These are phyloP conservation scores for Pyrocoelia pectoralis DNA, from an alignment of 2,888 invertebrate genomes.

Conservation along the genomic window DNA sequence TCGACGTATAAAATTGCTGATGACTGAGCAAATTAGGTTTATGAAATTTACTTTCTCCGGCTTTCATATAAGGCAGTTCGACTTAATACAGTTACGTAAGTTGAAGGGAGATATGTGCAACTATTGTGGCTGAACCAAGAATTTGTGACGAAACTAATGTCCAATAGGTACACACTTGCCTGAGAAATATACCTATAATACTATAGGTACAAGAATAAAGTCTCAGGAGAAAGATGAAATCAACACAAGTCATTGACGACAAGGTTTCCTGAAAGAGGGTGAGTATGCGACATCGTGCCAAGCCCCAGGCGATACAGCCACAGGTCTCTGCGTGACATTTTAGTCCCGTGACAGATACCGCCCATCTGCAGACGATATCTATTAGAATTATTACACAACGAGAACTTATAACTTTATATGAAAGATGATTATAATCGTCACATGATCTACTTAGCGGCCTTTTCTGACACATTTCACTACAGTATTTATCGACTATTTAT, in stretches of 20 bases:
- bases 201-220: too few relatives aligned
- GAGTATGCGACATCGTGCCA: conserved; percentile 46
- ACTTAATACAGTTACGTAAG: too few relatives aligned
- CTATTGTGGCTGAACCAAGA: too few relatives aligned
- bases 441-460: conserved; percentile 19
- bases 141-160: too few relatives aligned
- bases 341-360: conserved; percentile 42
- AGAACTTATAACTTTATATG: conserved; percentile 32
- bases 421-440: conserved; percentile 28
- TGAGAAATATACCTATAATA: too few relatives aligned
- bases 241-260: conserved; percentile 23
- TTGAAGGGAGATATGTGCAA: too few relatives aligned
- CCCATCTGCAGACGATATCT: conserved; percentile 40
- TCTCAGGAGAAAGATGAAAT: conserved; percentile 24
- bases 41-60: neutral
- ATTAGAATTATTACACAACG: conserved; percentile 33
- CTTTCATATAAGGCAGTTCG: too few relatives aligned
- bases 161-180: too few relatives aligned
- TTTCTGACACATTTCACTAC: neutral
- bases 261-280: conserved; percentile 27
- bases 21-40: neutral
- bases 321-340: conserved; percentile 44
- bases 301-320: conserved; percentile 44
- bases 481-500: too few relatives aligned
- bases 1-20: neutral